phyloP scores from a whole-genome alignment of 2,113 vertebrate genomes.

The Recurvirostra avosetta region DNA sequence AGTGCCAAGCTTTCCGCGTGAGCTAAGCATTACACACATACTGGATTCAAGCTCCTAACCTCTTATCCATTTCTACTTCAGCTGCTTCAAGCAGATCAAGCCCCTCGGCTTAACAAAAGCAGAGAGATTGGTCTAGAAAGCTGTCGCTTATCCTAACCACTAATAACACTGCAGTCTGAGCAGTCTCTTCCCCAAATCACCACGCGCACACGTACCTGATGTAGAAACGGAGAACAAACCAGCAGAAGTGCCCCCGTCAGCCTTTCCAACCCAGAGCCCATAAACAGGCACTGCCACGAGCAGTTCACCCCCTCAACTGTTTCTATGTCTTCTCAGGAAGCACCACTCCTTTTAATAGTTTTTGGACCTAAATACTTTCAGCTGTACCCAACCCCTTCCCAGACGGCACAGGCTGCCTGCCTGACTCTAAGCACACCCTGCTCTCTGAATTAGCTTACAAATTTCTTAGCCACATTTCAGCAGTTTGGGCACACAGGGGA shows the following conservation, averaged over 20 bases:
- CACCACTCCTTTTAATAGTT: neutral
- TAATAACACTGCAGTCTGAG: neutral
- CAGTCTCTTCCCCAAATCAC: neutral
- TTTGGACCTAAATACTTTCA: neutral
- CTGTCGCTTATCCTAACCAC: neutral
- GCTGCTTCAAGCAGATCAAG: neutral
- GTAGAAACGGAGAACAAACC: rapidly evolving
- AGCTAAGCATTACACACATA: rapidly evolving
- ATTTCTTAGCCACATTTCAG: neutral
- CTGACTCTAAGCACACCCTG: neutral
- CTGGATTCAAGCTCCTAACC: neutral
- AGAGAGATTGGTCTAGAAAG: neutral
- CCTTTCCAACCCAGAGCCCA: neutral
- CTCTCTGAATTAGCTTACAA: neutral
- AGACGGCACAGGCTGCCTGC: neutral
- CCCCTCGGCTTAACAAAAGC: neutral
- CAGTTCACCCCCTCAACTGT: rapidly evolving
- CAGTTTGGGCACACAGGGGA: neutral
- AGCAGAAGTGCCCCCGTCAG: rapidly evolving
- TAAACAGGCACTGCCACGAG: rapidly evolving
- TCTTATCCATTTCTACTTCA: neutral
- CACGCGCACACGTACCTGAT: neutral
- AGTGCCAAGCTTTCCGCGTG: neutral
- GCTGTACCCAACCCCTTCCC: neutral
- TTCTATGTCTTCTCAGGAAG: rapidly evolving